Percentiles rank a stretch among this genome's conserved stretches.
Evolutionary conservation across 53 echinoderm and acorn worm genomes (phyloP).

Genomic region (Echinometra lucunter): DNA sequence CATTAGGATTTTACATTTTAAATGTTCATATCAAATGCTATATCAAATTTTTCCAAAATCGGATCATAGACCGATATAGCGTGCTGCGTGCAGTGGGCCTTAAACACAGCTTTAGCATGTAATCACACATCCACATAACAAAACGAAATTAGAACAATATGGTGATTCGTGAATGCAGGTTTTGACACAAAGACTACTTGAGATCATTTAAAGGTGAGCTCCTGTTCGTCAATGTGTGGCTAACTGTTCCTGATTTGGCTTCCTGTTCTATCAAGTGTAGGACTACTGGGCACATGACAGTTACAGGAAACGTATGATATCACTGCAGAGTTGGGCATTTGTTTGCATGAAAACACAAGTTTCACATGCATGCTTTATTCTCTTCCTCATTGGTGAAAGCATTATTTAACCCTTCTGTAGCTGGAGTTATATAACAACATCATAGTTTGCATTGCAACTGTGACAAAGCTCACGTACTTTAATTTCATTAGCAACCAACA

Average conservation of each 20-base stretch:
- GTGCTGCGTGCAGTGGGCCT: no score
- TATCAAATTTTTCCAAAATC: no score
- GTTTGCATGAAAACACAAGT: slow-evolving; percentile 5
- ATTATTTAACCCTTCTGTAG: no score
- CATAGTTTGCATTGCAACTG: background rate
- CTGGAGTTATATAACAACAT: background rate
- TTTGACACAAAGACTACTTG: background rate
- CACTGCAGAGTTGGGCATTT: slow-evolving; percentile 8
- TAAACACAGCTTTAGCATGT: no score
- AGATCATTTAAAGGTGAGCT: slow-evolving; percentile 27
- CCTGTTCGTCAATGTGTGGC: slow-evolving; percentile 49
- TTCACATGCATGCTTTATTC: background rate
- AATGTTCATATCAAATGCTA: no score
- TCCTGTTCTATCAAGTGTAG: slow-evolving; percentile 34
- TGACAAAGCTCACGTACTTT: background rate
- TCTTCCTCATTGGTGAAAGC: background rate
- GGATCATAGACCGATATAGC: no score
- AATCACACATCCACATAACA: no score
- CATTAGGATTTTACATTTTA: no score
- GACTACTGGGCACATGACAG: slow-evolving; percentile 51
- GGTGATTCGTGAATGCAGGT: background rate
- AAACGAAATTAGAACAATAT: no score
- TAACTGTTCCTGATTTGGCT: slow-evolving; percentile 67
- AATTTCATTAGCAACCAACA: background rate
- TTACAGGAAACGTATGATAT: slow-evolving; percentile 60